A percentile compares a stretch with the other conserved stretches of the same genome.
These are phyloP conservation scores for Dorcus hopei DNA, from an alignment of 2,888 invertebrate species.

Conservation along the genomic window DNA sequence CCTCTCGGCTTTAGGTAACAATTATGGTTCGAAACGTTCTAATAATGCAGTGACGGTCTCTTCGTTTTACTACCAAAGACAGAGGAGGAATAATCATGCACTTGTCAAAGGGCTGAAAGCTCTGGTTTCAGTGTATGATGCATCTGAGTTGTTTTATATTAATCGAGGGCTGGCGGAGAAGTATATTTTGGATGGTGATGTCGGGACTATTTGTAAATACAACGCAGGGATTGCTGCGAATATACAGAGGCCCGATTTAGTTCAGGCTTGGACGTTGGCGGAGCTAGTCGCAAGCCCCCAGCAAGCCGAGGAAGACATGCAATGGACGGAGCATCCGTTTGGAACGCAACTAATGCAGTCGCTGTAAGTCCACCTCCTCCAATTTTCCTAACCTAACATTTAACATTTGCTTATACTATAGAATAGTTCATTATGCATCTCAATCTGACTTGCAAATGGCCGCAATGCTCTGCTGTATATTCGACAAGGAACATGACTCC, in stretches of 20 bases:
- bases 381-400: background rate
- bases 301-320: slow-evolving; percentile 62
- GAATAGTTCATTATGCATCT: slow-evolving; percentile 77
- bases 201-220: slow-evolving; percentile 69
- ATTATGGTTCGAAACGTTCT: slow-evolving; percentile 39
- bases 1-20: slow-evolving; percentile 65
- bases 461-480: slow-evolving; percentile 88
- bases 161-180: slow-evolving; percentile 78
- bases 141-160: slow-evolving; percentile 72
- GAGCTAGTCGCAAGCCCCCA: slow-evolving; percentile 60
- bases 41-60: slow-evolving; percentile 54
- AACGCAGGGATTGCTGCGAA: slow-evolving; percentile 77
- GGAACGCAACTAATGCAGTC: slow-evolving; percentile 82
- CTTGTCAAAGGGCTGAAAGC: slow-evolving; percentile 44
- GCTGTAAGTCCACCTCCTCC: slow-evolving; percentile 59
- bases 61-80: slow-evolving; percentile 72
- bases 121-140: slow-evolving; percentile 71
- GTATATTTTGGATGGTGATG: slow-evolving; percentile 65
- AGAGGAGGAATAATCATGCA: slow-evolving; percentile 29
- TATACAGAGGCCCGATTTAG: slow-evolving; percentile 73
- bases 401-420: slow-evolving; percentile 34
- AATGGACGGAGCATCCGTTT: slow-evolving; percentile 82
- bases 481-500: slow-evolving; percentile 57
- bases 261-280: slow-evolving; percentile 85
- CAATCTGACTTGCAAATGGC: slow-evolving; percentile 89